Evolutionary conservation across 1,140 invertebrate species (phyloP).

Genomic region (Drosophila obscura): DNA sequence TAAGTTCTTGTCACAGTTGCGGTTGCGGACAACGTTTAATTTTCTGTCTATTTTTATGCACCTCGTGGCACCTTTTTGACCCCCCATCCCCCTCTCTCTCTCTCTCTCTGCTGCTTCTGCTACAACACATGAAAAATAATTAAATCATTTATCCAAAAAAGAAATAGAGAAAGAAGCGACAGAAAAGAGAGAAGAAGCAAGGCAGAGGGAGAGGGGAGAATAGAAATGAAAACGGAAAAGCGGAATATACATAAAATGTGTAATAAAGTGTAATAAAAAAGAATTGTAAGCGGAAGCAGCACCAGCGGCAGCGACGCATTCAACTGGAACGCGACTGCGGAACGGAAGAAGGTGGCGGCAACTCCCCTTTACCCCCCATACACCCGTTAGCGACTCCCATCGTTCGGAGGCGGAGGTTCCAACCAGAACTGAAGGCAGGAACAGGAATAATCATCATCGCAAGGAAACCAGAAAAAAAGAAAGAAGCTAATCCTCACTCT

Average conservation of each 20-base stretch:
- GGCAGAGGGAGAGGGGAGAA: background rate
- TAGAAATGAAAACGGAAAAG: constrained; percentile 10
- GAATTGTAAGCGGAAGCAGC: constrained; percentile 77
- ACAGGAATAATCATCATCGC: no score
- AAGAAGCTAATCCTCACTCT: no score
- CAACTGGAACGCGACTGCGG: constrained; percentile 63
- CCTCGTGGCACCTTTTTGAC: constrained; percentile 12
- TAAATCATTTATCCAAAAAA: constrained; percentile 68
- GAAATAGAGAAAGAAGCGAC: constrained; percentile 33
- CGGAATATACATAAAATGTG: constrained; percentile 63
- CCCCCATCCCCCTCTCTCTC: background rate
- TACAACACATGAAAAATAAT: constrained; percentile 53
- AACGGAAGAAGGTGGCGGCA: constrained; percentile 35
- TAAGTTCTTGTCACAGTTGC: constrained; percentile 77
- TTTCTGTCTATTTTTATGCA: constrained; percentile 65
- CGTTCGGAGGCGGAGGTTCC: no score
- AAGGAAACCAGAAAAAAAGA: no score
- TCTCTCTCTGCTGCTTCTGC: no score
- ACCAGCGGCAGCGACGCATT: constrained; percentile 65
- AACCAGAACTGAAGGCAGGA: no score
- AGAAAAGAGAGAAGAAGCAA: constrained; percentile 8
- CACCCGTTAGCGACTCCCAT: no score
- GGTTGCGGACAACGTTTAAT: constrained; percentile 69
- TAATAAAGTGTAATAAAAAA: constrained; percentile 77
- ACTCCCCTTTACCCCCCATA: constrained; percentile 17